phyloP scores from a whole-genome alignment of 1,140 invertebrate genomes.

The Ostrea edulis region DNA sequence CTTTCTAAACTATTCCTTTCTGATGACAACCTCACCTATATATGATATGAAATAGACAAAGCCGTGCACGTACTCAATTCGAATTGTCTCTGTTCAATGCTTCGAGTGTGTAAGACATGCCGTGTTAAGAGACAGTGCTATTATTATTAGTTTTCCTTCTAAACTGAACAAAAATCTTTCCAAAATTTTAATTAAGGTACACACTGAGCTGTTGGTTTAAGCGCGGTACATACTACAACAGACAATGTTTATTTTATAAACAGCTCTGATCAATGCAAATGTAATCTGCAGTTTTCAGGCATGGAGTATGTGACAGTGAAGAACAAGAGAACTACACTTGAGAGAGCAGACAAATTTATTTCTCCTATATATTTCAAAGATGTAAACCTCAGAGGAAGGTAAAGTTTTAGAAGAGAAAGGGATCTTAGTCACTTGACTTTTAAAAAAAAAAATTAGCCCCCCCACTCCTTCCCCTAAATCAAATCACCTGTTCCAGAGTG shows the following conservation, averaged over 20 bases:
- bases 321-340: slow-evolving; percentile 80
- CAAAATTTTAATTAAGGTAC: too few relatives aligned
- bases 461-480: too few relatives aligned
- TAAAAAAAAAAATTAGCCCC: too few relatives aligned
- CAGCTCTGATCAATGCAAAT: too few relatives aligned
- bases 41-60: neutral
- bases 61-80: neutral
- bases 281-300: neutral
- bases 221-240: too few relatives aligned
- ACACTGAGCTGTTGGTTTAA: too few relatives aligned
- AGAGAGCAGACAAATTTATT: slow-evolving; percentile 81
- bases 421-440: too few relatives aligned
- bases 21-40: neutral
- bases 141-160: neutral
- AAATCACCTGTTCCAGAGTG: too few relatives aligned
- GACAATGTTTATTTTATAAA: too few relatives aligned
- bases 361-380: slow-evolving; percentile 80
- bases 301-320: slow-evolving; percentile 77
- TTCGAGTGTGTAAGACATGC: neutral
- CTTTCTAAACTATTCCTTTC: neutral
- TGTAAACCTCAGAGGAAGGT: slow-evolving; percentile 78
- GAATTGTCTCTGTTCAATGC: neutral
- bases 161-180: too few relatives aligned
- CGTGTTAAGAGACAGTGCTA: neutral
- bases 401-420: too few relatives aligned